Base-by-base conservation (phyloP, 1,140 invertebrate genomes). In the Scaptomyza graminum region DNA sequence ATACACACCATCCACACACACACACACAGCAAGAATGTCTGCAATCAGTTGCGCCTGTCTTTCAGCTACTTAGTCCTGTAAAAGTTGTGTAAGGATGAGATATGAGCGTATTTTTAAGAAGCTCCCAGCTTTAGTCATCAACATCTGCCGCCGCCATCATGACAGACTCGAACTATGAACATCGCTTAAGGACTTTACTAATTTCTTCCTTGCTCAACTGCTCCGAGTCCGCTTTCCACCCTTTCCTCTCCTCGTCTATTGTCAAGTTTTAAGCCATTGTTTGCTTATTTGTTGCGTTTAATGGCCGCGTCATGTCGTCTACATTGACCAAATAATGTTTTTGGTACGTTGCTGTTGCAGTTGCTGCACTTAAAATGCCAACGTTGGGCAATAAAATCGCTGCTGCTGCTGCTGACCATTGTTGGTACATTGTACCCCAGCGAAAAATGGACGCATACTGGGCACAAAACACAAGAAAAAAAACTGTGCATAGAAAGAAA, bases 251-350 rank as follows among this genome's bases (percentile, higher is more conserved):
- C 31, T 31, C 28, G 2, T 31, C 31, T 34, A 9, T 65, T 18
- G 54, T 12, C 11, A 52, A 69, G 44, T 63, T 65, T 56, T 15
- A 65, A 65, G 72, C 71, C 68, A 89, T 88, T 88, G 79, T 89
- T 88, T 84, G 85, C 84, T 88, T 88, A 88, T 90, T 90, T 88
- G 87, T 90, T 88, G 85, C 85, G 76, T 79, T 90, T 89, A 89
- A 89, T 89, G 81, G 74, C 74, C 75, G 85, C 84, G 77, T 90
- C 87, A 85, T 89, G 87, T 81, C 87, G 84, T 89, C 84, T 89
- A 89, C 87, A 89, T 89, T 89, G 84, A 83, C 83, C 83, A 87
- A 87, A 87, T 88, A 88, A 88, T 89, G 83, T 88, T 82, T 74
- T 69, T 39, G 61, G 46, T 41, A 70, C 61, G 67, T 55, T 56